Evolutionary conservation across 2,888 invertebrate species (phyloP), one percentile per base, ranked within the genome.

Genomic region (Polietes domitor): DNA sequence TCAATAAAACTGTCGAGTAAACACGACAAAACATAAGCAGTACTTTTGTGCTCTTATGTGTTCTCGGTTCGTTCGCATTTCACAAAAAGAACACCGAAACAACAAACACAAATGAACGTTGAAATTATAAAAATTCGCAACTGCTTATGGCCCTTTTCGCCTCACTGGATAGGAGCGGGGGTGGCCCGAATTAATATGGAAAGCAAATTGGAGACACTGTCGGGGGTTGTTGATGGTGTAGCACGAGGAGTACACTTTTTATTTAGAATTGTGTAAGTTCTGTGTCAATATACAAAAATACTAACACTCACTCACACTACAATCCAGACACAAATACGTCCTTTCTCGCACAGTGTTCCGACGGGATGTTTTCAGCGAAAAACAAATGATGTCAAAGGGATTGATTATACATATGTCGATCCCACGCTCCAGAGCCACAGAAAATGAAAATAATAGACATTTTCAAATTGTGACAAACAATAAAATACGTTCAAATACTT

Each of bases 1-100:
- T 77, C 58, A 55, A 77, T 68, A 77, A 55, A 77, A 58, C 68
- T 70, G 76, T 76, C 55, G 68, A 19, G 26, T 55, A 76, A 43
- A 68, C 47, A 75, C 47, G 19, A 65, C 53, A 65, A 24, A 74
- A 63, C 50, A 63, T 24, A 74, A 47, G 50, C 21, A 50, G 50
- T 37, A 12, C 24, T 58, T 58, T 58, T 4, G 58, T 2, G 26
- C 26, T 58, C 47, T 58, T 58, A 58, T 26, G 26, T 26, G 24
- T 15, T 24, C 58, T 10, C 58, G 58, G 12, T 26, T 24, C 26
- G 24, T 24, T 26, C 24, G 58, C 26, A 26, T 19, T 12, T 26
- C 1, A 12, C 58, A 15, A 58, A 58, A 58, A 24, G 26, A 58
- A 26, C 17, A 71, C 24, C n/a, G 26, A 24, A 17, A 26, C n/a